A percentile compares a stretch with the other conserved stretches of the same genome.
Conservation (phyloP, 1,140 invertebrate genomes). For the Plodia interpunctella region DNA sequence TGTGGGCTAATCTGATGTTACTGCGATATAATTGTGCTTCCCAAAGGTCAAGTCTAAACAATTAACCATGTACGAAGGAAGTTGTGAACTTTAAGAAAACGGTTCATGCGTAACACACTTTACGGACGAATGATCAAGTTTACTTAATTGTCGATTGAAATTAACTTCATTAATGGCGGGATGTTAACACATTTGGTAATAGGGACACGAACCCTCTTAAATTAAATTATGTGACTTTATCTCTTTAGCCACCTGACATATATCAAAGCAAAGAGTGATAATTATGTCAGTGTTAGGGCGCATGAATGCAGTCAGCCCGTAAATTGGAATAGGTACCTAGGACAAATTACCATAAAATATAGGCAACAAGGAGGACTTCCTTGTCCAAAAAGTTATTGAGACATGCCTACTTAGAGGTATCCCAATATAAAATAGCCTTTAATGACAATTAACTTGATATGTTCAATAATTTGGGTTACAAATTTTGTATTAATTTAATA, state of each 20-base stretch:
- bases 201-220: background rate
- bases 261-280: too few relatives aligned
- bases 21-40: constrained; percentile 19
- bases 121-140: constrained; percentile 43
- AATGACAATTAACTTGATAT: too few relatives aligned
- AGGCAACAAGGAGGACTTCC: too few relatives aligned
- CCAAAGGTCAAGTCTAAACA: constrained; percentile 39
- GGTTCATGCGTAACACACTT: constrained; percentile 39
- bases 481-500: too few relatives aligned
- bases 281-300: too few relatives aligned
- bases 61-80: constrained; percentile 35
- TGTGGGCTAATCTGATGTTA: constrained; percentile 18
- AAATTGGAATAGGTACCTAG: too few relatives aligned
- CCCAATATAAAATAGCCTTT: too few relatives aligned
- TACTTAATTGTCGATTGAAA: constrained; percentile 40
- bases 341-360: too few relatives aligned
- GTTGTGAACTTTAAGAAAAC: constrained; percentile 52
- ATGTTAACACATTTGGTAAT: background rate
- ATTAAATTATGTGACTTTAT: background rate
- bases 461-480: too few relatives aligned
- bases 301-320: too few relatives aligned
- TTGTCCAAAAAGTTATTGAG: too few relatives aligned
- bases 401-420: too few relatives aligned
- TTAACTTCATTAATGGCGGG: constrained; percentile 8
- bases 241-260: background rate